Evolutionary conservation across 2,888 invertebrate genomes (phyloP), one percentile per base, ranked within the genome.

Genomic region (Eudemis profundana): DNA sequence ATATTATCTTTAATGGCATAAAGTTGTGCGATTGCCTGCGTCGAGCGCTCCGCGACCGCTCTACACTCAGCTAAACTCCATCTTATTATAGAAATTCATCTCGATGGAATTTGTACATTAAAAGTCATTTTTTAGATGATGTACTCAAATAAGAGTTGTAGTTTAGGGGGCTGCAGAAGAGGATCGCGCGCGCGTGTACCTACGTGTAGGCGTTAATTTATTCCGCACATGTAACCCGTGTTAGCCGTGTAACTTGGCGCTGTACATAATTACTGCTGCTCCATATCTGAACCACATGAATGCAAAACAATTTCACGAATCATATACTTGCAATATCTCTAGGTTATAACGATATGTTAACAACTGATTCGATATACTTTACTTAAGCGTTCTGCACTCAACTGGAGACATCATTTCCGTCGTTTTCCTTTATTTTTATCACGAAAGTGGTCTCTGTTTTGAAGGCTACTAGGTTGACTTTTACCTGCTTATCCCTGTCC

Each of bases 401-500:
- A 42, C 42, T 33, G 36, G 19, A 21, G 42, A 36, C 38, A 49
- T 62, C 44, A 47, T 50, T 40, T 15, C 36, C 42, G 33, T 27
- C 19, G 15, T 56, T 49, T 40, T n/a, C 27, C 5, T 21, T 15
- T 5, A 54, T 27, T 5, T 21, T 17, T 56, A 3, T 44, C 7
- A 21, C 42, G 44, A 59, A 44, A 51, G 44, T n/a, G 10, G 12
- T 12, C 19, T 33, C 33, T 51, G 33, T 33, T 33, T 12, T 10
- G 21, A 21, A 17, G 4, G 7, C 8, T 50, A 50, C 29, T n/a
- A n/a, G 27, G 36, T 36, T 15, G 4, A 5, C 5, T 49, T 68
- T 56, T 73, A 91, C 92, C 95, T 98, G 98, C 87, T 97, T 97
- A 82, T 98, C 98, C 78, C 98, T 94, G 79, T 98, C 97, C 75